Evolutionary conservation across 1,140 invertebrate species (phyloP).

Genomic region (Camponotus pennsylvanicus): DNA sequence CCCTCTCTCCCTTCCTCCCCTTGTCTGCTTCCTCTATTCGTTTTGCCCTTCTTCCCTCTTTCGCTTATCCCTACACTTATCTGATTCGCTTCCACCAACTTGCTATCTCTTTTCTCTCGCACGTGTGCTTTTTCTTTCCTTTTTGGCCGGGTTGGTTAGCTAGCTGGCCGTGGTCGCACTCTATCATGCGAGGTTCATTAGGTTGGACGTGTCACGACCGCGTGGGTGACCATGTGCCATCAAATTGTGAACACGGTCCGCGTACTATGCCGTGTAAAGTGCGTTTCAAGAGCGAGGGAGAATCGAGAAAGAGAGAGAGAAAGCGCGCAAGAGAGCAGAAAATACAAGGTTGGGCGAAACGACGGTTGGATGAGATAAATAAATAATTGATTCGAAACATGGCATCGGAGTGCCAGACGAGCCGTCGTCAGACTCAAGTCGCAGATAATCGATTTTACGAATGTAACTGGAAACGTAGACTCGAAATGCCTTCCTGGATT

Average conservation of each 20-base stretch:
- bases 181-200: slow-evolving; percentile 81
- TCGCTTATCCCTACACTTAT: slow-evolving; percentile 3
- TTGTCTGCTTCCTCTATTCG: slow-evolving; percentile 5
- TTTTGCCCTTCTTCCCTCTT: neutral
- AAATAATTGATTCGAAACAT: slow-evolving; percentile 61
- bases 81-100: slow-evolving; percentile 28
- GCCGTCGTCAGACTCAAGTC: neutral
- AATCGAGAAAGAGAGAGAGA: slow-evolving; percentile 21
- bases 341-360: slow-evolving; percentile 3
- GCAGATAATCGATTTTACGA: slow-evolving; percentile 56
- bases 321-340: neutral
- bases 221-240: slow-evolving; percentile 75
- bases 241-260: slow-evolving; percentile 72
- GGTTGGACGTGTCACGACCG: slow-evolving; percentile 74
- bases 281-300: slow-evolving; percentile 52
- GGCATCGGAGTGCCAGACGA: neutral
- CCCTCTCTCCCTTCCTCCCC: slow-evolving; percentile 22
- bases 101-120: slow-evolving; percentile 1
- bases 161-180: slow-evolving; percentile 70
- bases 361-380: slow-evolving; percentile 56
- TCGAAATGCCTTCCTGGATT: neutral
- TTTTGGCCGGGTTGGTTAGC: slow-evolving; percentile 65
- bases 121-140: slow-evolving; percentile 24
- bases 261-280: slow-evolving; percentile 56
- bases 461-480: slow-evolving; percentile 22